Evolutionary conservation across 2,888 invertebrate species (phyloP), one percentile per base, ranked within the genome.

Genomic region (Tholera decimalis): DNA sequence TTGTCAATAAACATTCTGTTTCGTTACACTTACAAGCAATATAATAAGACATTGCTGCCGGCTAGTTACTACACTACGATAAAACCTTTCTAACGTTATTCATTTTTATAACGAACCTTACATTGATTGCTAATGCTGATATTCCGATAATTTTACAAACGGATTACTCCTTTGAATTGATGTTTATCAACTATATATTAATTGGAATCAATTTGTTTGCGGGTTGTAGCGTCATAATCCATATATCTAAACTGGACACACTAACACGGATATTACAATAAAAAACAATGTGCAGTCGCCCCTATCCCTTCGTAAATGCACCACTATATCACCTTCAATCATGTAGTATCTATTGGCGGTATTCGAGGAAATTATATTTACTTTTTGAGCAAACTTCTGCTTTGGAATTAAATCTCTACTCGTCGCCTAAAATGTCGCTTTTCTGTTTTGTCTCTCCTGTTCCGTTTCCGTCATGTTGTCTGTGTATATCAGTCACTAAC

Each of bases 1-100:
- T 37, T 57, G 22, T 51, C 41, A 55, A 51, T 47, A 30, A 39
- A 41, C 15, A 59, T 54, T 71, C 3, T 35, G 28, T 43, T 54
- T n/a, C n/a, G 20, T 41, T 35, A 13, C 18, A 13, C 15, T 7
- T 35, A 15, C 30, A 63, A 50, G 22, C 43, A 37, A 50, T 20
- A 55, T 41, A 47, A 33, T 37, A 13, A 24, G n/a, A 46, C n/a
- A n/a, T 35, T 3, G 11, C 22, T 35, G 15, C 24, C 11, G 3
- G n/a, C 22, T 50, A 24, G 2, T 55, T 2, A 18, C 26, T 47
- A 13, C 56, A 39, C 20, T 13, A 39, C 6, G 8, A 54, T 30
- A 22, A 9, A 18, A 35, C n/a, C n/a, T n/a, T n/a, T n/a, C n/a
- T n/a, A n/a, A n/a, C n/a, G n/a, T 18, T 20, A 49, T 24, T 35